phyloP scores from a whole-genome alignment of 2,113 vertebrate species.

The Diphyllodes magnificus region DNA sequence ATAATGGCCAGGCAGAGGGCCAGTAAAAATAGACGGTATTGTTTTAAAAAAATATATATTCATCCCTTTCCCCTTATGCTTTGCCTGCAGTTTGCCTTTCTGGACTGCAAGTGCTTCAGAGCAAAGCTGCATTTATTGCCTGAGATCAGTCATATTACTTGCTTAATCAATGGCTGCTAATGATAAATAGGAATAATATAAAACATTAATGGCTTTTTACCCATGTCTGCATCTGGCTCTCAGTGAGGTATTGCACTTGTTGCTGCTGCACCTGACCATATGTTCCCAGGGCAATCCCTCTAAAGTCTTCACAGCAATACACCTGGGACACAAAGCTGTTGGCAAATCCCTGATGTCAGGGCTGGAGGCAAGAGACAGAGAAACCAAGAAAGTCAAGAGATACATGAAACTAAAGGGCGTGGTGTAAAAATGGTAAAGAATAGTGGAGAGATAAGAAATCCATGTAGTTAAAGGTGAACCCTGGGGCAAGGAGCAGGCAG shows the following conservation, averaged over 20 bases:
- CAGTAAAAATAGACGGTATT: background rate
- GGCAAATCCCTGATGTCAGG: background rate
- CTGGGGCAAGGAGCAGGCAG: background rate
- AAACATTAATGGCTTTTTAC: background rate
- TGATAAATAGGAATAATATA: background rate
- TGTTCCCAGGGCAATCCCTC: background rate
- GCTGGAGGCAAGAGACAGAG: background rate
- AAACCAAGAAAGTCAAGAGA: background rate
- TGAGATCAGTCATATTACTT: background rate
- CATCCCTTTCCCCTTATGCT: background rate
- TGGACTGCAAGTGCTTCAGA: background rate
- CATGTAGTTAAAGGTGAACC: background rate
- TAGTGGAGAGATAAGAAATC: background rate
- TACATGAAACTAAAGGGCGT: background rate
- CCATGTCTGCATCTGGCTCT: background rate
- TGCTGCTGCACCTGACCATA: background rate
- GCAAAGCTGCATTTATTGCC: background rate
- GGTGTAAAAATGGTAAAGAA: background rate
- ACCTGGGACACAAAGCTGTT: background rate
- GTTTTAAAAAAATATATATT: conserved; percentile 2
- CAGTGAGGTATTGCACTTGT: background rate
- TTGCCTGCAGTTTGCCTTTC: background rate
- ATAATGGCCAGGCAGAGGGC: conserved; percentile 7
- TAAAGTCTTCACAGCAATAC: background rate
- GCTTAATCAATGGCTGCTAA: background rate